Evolutionary conservation across 92 coral and sea anemone species (phyloP).

Genomic region (Parazoanthus atlanticus): DNA sequence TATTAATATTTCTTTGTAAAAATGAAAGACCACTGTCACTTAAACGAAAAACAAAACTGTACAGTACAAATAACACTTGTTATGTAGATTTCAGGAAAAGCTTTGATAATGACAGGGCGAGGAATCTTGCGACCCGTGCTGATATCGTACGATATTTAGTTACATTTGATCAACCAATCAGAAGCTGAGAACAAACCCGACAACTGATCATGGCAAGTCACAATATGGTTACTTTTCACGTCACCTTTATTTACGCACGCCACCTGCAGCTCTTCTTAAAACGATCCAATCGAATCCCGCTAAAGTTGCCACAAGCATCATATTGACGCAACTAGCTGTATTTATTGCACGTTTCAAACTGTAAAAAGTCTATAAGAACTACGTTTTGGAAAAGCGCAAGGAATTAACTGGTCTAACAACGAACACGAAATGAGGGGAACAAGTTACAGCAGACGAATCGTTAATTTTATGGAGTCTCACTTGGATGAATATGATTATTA

Average conservation of each 20-base stretch:
- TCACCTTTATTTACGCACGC: background rate
- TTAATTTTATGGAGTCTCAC: slow-evolving; percentile 57
- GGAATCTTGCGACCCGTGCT: too few relatives aligned
- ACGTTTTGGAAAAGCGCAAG: background rate
- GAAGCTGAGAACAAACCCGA: background rate
- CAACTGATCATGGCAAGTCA: background rate
- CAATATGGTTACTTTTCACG: slow-evolving; percentile 3
- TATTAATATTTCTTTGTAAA: too few relatives aligned
- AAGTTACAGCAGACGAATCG: slow-evolving; percentile 62
- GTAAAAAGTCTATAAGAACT: background rate
- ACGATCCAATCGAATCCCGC: background rate
- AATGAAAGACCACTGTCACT: too few relatives aligned
- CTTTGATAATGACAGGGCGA: too few relatives aligned
- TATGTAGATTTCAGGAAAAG: too few relatives aligned
- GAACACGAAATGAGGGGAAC: slow-evolving; percentile 62
- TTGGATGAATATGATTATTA: slow-evolving; percentile 90
- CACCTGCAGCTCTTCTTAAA: background rate
- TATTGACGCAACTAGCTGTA: background rate
- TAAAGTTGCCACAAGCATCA: background rate
- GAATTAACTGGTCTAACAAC: background rate
- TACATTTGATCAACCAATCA: background rate
- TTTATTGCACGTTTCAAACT: slow-evolving; percentile 5
- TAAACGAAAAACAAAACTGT: too few relatives aligned
- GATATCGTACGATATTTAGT: background rate
- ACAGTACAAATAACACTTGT: too few relatives aligned